phyloP scores from a whole-genome alignment of 2,113 vertebrate genomes.

The Castor canadensis region DNA sequence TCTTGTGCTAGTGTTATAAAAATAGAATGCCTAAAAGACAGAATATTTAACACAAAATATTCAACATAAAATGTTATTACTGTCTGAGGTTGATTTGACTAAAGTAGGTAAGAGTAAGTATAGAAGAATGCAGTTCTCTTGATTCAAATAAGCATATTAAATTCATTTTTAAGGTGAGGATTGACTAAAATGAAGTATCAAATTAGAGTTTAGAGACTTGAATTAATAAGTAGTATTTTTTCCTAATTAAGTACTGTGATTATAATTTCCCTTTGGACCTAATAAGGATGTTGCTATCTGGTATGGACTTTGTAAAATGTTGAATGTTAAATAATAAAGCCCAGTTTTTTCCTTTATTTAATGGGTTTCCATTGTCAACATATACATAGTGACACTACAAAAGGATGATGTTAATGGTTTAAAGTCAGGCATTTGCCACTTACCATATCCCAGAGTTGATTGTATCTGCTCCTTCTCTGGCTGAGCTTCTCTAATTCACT shows the following conservation, averaged over 20 bases:
- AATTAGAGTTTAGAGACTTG: slow-evolving; percentile 35
- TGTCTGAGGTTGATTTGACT: background rate
- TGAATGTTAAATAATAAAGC: slow-evolving; percentile 36
- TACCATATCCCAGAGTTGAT: background rate
- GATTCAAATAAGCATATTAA: slow-evolving; percentile 29
- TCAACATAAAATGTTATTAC: slow-evolving; percentile 40
- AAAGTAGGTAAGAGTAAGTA: slow-evolving; percentile 14
- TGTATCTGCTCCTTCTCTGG: background rate
- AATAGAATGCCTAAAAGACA: slow-evolving; percentile 20
- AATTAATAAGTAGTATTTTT: slow-evolving; percentile 24
- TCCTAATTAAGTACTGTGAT: slow-evolving; percentile 37
- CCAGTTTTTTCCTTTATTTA: slow-evolving; percentile 18
- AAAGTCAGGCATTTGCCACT: background rate
- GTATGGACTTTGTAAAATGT: slow-evolving; percentile 49
- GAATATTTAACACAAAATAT: slow-evolving; percentile 27
- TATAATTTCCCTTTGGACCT: slow-evolving; percentile 49
- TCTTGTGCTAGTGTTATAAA: slow-evolving; percentile 32
- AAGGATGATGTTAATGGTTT: background rate
- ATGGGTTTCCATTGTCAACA: slow-evolving; percentile 23
- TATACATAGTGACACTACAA: background rate
- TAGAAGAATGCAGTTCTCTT: slow-evolving; percentile 46
- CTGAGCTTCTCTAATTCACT: background rate
- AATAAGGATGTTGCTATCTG: slow-evolving; percentile 27
- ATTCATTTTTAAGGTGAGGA: slow-evolving; percentile 43
- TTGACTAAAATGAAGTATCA: slow-evolving; percentile 4